Evolutionary conservation across 2,797 vertebrate species (phyloP), one percentile per base, ranked within the genome.

Genomic region (Tapirus indicus): DNA sequence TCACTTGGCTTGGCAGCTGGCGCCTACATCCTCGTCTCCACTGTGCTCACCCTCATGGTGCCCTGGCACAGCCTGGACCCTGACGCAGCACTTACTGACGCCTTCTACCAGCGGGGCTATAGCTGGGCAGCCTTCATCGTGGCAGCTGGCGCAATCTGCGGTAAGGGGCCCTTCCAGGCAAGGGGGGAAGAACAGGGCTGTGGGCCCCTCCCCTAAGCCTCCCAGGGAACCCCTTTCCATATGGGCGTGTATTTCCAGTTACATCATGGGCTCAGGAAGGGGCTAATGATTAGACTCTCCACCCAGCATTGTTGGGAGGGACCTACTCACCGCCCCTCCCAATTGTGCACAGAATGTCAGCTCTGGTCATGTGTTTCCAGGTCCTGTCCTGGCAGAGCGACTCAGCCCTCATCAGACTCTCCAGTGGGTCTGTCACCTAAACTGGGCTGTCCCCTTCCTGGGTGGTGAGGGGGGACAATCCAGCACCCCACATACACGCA

Each of bases 41-140:
- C 99, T 0, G 99, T 99, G 91, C 98, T 99, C 93, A 99, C 99
- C 0, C 98, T 99, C 56, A 99, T 99, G 98, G 99, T 99, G 41
- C 99, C 99, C 88, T 99, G 99, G 99, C 99, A 99, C 94, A 98
- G 99, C 0, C 98, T 99, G 93, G 99, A 99, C 97, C 99, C 99
- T 0, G 99, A 99, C 97, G 99, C 99, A 0, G 99, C 99, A 0
- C 99, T 99, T 47, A 99, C 99, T 0, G 99, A 99, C 6, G 99
- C 99, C 0, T 99, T 99, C 98, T 99, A 99, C 98, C 99, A 99
- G 90, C 99, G 99, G 11, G 99, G 99, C 41, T 99, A 99, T 1
- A 98, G 99, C 95, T 99, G 99, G 99, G 99, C 99, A 21, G 99
- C 99, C 92, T 98, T 99, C 96, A 97, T 99, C 12, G 99, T 99